Conservation (phyloP, 1,140 invertebrate genomes). For the Pristionchus pacificus region DNA sequence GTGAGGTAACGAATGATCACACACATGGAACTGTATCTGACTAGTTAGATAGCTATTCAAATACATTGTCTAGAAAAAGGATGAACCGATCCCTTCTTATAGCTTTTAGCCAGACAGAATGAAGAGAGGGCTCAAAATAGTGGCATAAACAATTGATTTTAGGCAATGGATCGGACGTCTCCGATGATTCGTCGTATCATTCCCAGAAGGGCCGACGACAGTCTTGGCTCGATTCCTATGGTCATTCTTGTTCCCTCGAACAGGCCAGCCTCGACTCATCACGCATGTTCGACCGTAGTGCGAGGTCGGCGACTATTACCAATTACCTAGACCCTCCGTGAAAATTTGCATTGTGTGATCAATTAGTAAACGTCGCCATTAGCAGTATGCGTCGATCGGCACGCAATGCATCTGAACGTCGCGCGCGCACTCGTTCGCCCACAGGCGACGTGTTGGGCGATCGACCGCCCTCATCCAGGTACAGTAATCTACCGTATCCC, state of each 20-base stretch:
- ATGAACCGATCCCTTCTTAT: no score
- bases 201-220: constrained; percentile 35
- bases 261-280: no score
- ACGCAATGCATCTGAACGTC: constrained; percentile 15
- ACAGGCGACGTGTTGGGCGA: constrained; percentile 26
- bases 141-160: background rate
- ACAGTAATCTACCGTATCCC: no score
- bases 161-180: constrained; percentile 52
- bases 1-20: no score
- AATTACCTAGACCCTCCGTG: background rate
- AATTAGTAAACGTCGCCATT: background rate
- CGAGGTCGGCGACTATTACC: constrained; percentile 10
- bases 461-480: constrained; percentile 1
- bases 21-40: no score
- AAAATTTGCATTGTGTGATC: background rate
- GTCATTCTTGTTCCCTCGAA: constrained; percentile 49
- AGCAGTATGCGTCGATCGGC: constrained; percentile 18
- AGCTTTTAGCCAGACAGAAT: no score
- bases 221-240: constrained; percentile 53
- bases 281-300: constrained; percentile 10
- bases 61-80: no score
- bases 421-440: constrained; percentile 44
- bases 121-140: no score
- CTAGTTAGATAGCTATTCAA: no score
- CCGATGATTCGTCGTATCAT: constrained; percentile 46